Evolutionary conservation across 2,888 invertebrate genomes (phyloP).

Genomic region (Sminthurides aquaticus): DNA sequence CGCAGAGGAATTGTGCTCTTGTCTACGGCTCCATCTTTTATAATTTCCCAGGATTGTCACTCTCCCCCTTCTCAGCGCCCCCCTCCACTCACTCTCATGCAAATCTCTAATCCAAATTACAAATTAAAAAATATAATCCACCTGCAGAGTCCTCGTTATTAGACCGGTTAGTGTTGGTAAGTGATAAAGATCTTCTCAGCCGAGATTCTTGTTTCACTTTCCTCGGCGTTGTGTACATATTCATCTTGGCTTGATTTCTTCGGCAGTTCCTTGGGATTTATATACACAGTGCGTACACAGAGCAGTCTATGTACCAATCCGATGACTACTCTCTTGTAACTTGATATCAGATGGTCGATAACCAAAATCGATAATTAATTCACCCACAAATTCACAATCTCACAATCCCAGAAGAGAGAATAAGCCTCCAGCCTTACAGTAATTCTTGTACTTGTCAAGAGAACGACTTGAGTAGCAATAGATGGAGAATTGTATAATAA

Average conservation of each 20-base stretch:
- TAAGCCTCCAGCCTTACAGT: too few relatives aligned
- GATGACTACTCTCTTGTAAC: not conserved
- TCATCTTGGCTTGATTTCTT: constrained; percentile 5
- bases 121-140: too few relatives aligned
- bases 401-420: too few relatives aligned
- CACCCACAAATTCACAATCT: not conserved
- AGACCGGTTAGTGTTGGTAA: constrained; percentile 32
- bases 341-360: not conserved
- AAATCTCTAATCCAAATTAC: not conserved
- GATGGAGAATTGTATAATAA: too few relatives aligned
- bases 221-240: constrained; percentile 41
- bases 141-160: constrained; percentile 7
- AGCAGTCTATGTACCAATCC: not conserved
- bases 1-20: too few relatives aligned
- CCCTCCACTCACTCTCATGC: not conserved
- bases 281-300: not conserved
- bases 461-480: too few relatives aligned
- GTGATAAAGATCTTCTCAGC: constrained; percentile 37
- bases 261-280: not conserved
- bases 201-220: constrained; percentile 43
- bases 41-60: not conserved
- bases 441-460: too few relatives aligned
- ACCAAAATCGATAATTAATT: constrained; percentile 10
- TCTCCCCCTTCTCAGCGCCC: not conserved
- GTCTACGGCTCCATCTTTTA: too few relatives aligned